These are phyloP conservation scores for Apamea sordens DNA, from an alignment of 2,888 invertebrate species.

Conservation along the genomic window DNA sequence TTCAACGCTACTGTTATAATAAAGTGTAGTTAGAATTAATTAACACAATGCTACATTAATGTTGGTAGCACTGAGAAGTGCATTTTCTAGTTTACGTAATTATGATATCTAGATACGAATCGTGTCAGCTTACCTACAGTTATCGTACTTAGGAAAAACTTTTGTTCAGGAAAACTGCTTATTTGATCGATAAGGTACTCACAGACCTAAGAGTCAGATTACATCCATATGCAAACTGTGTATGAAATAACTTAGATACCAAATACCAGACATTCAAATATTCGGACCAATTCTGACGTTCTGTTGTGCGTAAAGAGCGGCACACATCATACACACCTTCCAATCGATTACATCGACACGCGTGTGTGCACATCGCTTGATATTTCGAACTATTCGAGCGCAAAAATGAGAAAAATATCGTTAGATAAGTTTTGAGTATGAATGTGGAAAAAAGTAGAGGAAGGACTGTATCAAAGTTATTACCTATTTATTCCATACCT, in stretches of 20 bases:
- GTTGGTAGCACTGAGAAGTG: no score
- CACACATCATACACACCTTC: slow-evolving; percentile 14
- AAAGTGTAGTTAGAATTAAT: not conserved
- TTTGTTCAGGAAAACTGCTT: not conserved
- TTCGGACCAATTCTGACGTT: not conserved
- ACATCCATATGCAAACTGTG: not conserved
- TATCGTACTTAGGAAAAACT: not conserved
- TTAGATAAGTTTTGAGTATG: not conserved
- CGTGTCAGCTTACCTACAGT: not conserved
- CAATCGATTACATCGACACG: slow-evolving; percentile 22
- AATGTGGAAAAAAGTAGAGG: not conserved
- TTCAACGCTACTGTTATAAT: not conserved
- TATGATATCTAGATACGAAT: not conserved
- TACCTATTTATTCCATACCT: no score
- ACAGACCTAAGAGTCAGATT: not conserved
- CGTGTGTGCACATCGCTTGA: slow-evolving; percentile 14
- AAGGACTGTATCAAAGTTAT: no score
- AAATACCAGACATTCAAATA: slow-evolving; percentile 3
- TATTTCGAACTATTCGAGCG: slow-evolving; percentile 20
- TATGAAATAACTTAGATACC: not conserved
- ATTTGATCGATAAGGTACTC: not conserved
- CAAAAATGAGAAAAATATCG: not conserved
- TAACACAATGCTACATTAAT: not conserved
- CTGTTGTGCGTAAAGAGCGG: not conserved
- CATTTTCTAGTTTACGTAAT: not conserved